Evolutionary conservation across 2,888 invertebrate species (phyloP), one percentile per base, ranked within the genome.

Genomic region (Villa cingulata): DNA sequence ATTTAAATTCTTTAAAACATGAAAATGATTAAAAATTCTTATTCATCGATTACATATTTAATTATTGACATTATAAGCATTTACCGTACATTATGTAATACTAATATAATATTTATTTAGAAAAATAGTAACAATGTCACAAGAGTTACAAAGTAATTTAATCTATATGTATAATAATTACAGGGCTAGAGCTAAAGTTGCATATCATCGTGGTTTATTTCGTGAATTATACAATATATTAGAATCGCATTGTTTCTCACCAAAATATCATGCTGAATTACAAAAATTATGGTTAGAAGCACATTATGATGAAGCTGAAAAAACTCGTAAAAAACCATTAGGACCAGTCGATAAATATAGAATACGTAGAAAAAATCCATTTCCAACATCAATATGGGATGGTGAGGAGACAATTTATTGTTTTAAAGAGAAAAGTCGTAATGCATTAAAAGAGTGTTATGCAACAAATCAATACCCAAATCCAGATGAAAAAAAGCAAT

Each of bases 331-430:
- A 0, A 75, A 95, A 51, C 81, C 88, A 1, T 72, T 97, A 54
- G 83, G 97, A 3, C 95, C 97, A 0, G 97, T 98, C 14, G 95
- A 95, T 66, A 95, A 95, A 68, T 95, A 95, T 65, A 76, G 95
- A 38, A 68, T 95, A 34, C 74, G 98, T 23, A 88, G 95, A 65
- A 98, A 98, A 65, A 91, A 88, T 64, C 96, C 95, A 0, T 71
- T 97, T 45, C 97, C 97, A 1, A 88, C 89, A 64, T 96, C 95
- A 0, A 97, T 98, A 56, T 98, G 97, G 97, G 97, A 98, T 65
- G 98, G 98, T 0, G 97, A 98, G 63, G 96, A 97, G 65, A 95
- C 92, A 0, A 86, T 96, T 1, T 98, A 98, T 66, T 96, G 96
- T 66, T 98, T 98, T 72, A 97, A 96, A 65, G 97, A 97, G 68